Conservation (phyloP, 2,113 vertebrate species). For the Gavialis gangeticus region DNA sequence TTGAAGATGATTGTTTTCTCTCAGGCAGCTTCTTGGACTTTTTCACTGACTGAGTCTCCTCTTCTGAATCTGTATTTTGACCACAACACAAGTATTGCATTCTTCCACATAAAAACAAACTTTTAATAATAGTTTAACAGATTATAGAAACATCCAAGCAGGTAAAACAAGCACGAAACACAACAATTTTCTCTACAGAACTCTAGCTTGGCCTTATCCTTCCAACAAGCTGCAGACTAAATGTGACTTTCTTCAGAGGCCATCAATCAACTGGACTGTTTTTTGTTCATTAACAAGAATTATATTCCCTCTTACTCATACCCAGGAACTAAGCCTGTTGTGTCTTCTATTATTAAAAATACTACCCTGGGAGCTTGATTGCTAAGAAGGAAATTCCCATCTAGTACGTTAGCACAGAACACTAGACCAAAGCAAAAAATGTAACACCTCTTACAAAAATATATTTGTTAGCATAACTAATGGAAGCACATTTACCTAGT, state of each 20-base stretch:
- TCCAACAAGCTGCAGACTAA: neutral
- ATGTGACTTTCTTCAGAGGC: neutral
- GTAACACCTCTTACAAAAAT: neutral
- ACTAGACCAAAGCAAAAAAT: no score
- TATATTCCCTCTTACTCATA: neutral
- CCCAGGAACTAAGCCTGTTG: neutral
- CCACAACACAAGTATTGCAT: constrained; percentile 39
- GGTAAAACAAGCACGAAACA: neutral
- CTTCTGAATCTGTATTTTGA: constrained; percentile 86
- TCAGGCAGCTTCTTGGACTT: constrained; percentile 81
- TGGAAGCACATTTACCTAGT: neutral
- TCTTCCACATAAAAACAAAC: neutral
- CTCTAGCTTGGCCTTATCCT: neutral
- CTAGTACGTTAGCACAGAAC: no score
- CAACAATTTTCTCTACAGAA: fast-evolving
- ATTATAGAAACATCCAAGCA: neutral
- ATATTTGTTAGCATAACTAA: fast-evolving
- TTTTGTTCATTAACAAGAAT: neutral
- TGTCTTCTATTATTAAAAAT: neutral
- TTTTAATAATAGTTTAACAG: neutral
- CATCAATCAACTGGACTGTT: neutral
- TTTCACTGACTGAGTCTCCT: constrained; percentile 76
- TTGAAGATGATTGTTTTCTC: constrained; percentile 74
- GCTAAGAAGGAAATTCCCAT: neutral
- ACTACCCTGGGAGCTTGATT: neutral